Percentiles rank a stretch among this genome's conserved stretches.
These are phyloP conservation scores for Drosophila virilis DNA, from an alignment of 1,140 invertebrate species.

Conservation along the genomic window DNA sequence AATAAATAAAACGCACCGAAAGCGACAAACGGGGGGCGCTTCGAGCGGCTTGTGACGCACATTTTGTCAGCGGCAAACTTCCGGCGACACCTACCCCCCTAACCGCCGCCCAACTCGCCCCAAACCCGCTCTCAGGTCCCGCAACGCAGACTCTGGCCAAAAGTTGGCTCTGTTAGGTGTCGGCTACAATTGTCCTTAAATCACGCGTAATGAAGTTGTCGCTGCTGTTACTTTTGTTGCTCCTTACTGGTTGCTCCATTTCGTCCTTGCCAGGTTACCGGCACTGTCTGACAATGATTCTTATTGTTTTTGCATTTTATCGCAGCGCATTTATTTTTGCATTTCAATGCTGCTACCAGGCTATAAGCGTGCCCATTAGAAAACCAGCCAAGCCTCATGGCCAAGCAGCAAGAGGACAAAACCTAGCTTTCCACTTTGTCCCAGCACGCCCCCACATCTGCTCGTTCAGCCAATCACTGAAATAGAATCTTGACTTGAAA, in stretches of 20 bases:
- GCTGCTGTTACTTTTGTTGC: slow-evolving; percentile 34
- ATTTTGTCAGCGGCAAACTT: slow-evolving; percentile 39
- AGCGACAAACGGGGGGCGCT: slow-evolving; percentile 19
- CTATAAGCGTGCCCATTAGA: slow-evolving; percentile 26
- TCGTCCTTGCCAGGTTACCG: slow-evolving; percentile 18
- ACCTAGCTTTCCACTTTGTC: background rate
- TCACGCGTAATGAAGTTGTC: slow-evolving; percentile 84
- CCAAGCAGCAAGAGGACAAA: background rate
- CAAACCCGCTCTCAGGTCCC: background rate
- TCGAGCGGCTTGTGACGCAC: slow-evolving; percentile 33
- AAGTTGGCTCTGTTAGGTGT: slow-evolving; percentile 58
- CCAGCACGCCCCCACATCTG: background rate
- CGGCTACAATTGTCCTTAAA: slow-evolving; percentile 82
- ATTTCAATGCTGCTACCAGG: slow-evolving; percentile 65
- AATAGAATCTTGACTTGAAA: background rate
- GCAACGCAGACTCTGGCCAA: background rate
- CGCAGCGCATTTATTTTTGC: slow-evolving; percentile 80
- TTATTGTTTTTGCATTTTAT: slow-evolving; percentile 82
- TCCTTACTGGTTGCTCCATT: slow-evolving; percentile 13
- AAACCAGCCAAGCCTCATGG: background rate
- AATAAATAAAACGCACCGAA: slow-evolving; percentile 75
- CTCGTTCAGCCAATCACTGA: background rate
- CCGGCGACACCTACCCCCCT: slow-evolving; percentile 14
- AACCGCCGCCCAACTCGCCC: background rate
- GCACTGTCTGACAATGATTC: slow-evolving; percentile 16